Percentiles rank a stretch among this genome's conserved stretches.
These are phyloP conservation scores for Drosophila leontia DNA, from an alignment of 1,140 invertebrate species.

Conservation along the genomic window DNA sequence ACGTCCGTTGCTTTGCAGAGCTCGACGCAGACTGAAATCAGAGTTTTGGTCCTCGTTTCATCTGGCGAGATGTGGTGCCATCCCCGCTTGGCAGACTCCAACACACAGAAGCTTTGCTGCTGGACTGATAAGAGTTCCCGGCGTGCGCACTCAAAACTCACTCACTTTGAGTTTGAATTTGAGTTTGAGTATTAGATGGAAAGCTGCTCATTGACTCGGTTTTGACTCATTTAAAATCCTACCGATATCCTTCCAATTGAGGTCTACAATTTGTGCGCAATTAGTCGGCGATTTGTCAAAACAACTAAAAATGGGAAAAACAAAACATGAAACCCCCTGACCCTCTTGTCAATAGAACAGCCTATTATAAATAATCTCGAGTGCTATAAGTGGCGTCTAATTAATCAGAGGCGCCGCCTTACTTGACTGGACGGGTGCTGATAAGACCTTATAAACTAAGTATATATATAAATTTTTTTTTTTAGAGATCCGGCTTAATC, in stretches of 20 bases:
- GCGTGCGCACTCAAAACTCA: neutral
- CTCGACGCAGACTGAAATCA: constrained; percentile 64
- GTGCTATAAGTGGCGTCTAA: constrained; percentile 22
- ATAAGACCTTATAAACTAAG: neutral
- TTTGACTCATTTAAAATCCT: neutral
- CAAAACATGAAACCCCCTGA: constrained; percentile 1
- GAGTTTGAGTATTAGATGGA: neutral
- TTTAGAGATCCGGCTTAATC: constrained; percentile 4
- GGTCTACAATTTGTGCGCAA: constrained; percentile 25
- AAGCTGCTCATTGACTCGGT: neutral
- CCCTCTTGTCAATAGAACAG: constrained; percentile 4
- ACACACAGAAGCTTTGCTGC: constrained; percentile 52
- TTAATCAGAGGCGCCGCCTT: constrained; percentile 1
- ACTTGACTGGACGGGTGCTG: neutral
- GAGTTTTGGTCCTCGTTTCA: constrained; percentile 30
- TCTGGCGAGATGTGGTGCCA: constrained; percentile 49
- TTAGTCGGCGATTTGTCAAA: constrained; percentile 34
- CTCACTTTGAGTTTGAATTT: neutral
- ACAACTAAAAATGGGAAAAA: constrained; percentile 13
- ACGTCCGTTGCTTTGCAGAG: constrained; percentile 72
- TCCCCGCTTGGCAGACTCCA: constrained; percentile 19
- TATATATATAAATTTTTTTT: neutral
- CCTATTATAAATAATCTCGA: constrained; percentile 17
- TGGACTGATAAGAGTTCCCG: constrained; percentile 59
- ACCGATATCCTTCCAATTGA: neutral